Base-by-base conservation (phyloP, 2,888 invertebrate genomes). In the Microplitis deprimator region DNA sequence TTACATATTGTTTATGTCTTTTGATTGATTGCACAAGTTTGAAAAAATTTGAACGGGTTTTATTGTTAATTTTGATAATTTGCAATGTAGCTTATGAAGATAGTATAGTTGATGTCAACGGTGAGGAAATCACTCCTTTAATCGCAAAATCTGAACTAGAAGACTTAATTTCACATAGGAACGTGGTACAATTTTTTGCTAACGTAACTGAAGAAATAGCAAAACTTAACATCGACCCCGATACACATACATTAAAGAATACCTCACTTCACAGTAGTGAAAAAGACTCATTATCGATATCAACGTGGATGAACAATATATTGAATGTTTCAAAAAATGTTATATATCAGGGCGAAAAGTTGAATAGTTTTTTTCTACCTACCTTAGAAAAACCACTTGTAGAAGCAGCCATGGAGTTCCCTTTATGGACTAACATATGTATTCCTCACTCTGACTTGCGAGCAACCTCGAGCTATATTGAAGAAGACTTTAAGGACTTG, bases 401-500 rank as follows among this genome's bases (percentile, higher is more conserved):
- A 17, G 62, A 62, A 17, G 62, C 62, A n/a, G 62, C 13, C 62
- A n/a, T 62, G n/a, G 62, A 62, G 62, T 62, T 62, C 13, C 62
- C 62, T n/a, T 62, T 62, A 13, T 62, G 62, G 62, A 62, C 62
- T 17, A 62, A 62, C 17, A 62, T 62, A 10, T 62, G 62, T n/a
- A 62, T 62, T 62, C 62, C 62, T 16, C 62, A 62, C 13, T 62
- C 62, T 62, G 62, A 62, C 62, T 10, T n/a, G 13, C n/a, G n/a
- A 62, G 62, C n/a, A 62, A 62, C 62, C 6, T 62, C 62, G n/a
- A 62, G 62, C 17, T 62, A 62, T n/a, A 17, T 62, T n/a, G 62
- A 62, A 17, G 62, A 62, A 62, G 62, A 62, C 6, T 62, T 62
- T 62, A 62, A 62, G 13, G 17, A 62, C 6, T n/a, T 62, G n/a